phyloP scores from a whole-genome alignment of 2,888 invertebrate species.

The Patella caerulea region DNA sequence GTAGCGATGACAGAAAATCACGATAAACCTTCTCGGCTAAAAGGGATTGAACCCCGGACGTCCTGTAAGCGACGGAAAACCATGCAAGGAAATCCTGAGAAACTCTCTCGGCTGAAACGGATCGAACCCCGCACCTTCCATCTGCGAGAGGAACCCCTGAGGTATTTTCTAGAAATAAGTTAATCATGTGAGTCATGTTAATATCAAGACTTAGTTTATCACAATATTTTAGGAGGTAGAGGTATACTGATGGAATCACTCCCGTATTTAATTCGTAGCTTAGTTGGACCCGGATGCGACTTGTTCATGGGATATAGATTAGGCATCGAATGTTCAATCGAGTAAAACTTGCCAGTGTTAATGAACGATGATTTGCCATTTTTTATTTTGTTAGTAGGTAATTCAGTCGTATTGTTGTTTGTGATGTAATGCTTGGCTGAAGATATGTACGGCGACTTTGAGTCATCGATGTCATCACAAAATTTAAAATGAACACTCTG shows the following conservation, averaged over 20 bases:
- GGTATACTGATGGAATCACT: slow-evolving; percentile 10
- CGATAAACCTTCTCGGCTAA: no score
- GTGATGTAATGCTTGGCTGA: background rate
- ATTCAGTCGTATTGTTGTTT: background rate
- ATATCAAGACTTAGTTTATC: background rate
- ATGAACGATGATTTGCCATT: background rate
- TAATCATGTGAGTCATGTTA: no score
- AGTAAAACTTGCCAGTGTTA: background rate
- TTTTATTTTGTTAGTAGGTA: background rate
- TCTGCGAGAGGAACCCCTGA: no score
- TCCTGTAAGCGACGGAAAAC: no score
- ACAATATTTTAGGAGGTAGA: slow-evolving; percentile 4
- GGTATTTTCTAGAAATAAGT: no score
- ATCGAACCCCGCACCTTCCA: no score
- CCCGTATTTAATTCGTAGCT: background rate
- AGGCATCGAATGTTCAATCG: background rate
- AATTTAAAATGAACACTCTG: slow-evolving; percentile 47
- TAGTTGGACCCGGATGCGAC: background rate
- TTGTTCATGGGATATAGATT: background rate
- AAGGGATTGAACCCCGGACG: no score
- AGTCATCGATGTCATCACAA: slow-evolving; percentile 26
- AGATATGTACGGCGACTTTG: background rate
- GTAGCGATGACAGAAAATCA: no score
- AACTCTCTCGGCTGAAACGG: no score
- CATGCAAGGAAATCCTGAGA: no score